These are phyloP conservation scores for Conistra vaccinii DNA, from an alignment of 2,888 invertebrate genomes.

Conservation along the genomic window DNA sequence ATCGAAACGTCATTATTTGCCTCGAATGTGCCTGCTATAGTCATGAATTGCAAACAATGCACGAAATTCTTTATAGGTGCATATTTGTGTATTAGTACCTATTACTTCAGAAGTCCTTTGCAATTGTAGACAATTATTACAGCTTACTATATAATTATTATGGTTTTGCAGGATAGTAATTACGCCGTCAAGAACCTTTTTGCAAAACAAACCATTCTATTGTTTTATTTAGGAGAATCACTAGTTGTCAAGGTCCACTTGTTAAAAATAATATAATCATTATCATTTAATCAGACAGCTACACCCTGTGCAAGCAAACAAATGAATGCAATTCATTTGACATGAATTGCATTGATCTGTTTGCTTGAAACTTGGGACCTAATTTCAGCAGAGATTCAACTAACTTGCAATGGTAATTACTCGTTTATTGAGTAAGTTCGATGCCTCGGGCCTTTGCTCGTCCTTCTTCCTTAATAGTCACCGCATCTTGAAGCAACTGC, in stretches of 20 bases:
- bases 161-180: not conserved
- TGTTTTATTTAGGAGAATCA: not conserved
- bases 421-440: conserved; percentile 21
- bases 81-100: not conserved
- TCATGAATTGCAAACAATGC: not conserved
- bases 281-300: too few species aligned
- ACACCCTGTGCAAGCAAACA: too few species aligned
- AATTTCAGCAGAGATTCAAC: conserved; percentile 3
- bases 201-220: not conserved
- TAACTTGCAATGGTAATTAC: conserved; percentile 6
- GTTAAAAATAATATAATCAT: too few species aligned
- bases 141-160: not conserved
- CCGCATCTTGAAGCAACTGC: not conserved
- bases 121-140: not conserved
- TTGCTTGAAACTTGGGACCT: conserved; percentile 2
- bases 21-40: not conserved
- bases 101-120: too few species aligned
- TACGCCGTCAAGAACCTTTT: not conserved
- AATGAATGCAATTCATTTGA: too few species aligned
- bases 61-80: not conserved
- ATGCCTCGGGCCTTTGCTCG: not conserved
- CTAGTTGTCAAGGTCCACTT: too few species aligned
- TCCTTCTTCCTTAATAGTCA: conserved; percentile 1
- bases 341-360: not conserved
- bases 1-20: conserved; percentile 1